Evolutionary conservation across 1,140 invertebrate species (phyloP), one percentile per base, ranked within the genome.

Genomic region (Sitophilus oryzae): DNA sequence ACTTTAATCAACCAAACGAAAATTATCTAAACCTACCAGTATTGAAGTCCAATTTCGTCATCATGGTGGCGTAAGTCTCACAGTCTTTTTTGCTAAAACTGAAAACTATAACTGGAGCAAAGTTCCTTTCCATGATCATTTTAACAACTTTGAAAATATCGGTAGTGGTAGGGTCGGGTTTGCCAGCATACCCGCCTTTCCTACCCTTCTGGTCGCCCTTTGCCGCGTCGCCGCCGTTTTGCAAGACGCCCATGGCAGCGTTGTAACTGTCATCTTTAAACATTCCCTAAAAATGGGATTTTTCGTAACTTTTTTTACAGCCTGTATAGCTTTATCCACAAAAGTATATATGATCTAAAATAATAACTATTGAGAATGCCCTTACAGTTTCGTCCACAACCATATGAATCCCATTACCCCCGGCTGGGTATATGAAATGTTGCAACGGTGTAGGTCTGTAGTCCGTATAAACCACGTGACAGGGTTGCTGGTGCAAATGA

Each of bases 51-150:
- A 99, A 75, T 74, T 96, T 95, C 0, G 93, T 84, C 85, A 99
- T 89, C 73, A 95, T 91, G 76, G 94, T 84, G 0, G 96, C 97
- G 73, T 98, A 99, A 0, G 87, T 71, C 73, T 99, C 96, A 68
- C 97, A 99, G 59, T 99, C 96, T 70, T 97, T 98, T 70, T 97
- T 96, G 63, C 93, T 97, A 73, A 99, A 99, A 68, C 94, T 98
- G 75, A 99, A 99, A 46, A 98, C 91, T 64, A 99, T 99, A 14
- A 96, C 93, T 0, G 96, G 97, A 0, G 95, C 91, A 75, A 98
- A 94, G 70, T 94, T 93, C 38, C 92, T 76, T 70, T 99, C 96
- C 90, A 98, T 96, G 19, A 99, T 94, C 89, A 98, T 98, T 74
- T 98, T 96, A 3, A 99, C 88, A 50, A 99, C 93, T 75, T 98